phyloP scores from a whole-genome alignment of 2,797 vertebrate genomes.

The Pangasius mekongensis region DNA sequence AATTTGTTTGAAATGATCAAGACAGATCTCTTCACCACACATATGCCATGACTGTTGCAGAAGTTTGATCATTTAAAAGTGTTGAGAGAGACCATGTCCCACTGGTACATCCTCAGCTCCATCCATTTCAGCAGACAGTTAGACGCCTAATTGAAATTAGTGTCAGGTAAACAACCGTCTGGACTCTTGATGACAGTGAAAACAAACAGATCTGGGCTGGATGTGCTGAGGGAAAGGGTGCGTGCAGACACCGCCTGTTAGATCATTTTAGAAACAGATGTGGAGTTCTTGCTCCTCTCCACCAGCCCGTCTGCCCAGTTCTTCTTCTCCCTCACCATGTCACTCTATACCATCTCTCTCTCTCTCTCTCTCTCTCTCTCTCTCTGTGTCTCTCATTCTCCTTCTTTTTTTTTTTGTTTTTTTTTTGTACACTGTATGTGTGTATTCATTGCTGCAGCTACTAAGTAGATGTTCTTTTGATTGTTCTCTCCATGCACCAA shows the following conservation, averaged over 20 bases:
- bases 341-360: background rate
- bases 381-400: background rate
- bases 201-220: slow-evolving; percentile 51
- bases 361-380: background rate
- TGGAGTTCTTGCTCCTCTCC: slow-evolving; percentile 44
- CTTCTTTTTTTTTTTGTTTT: background rate
- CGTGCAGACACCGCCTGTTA: slow-evolving; percentile 55
- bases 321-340: background rate
- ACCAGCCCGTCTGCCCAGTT: slow-evolving; percentile 38
- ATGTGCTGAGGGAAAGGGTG: slow-evolving; percentile 55
- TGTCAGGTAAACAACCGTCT: slow-evolving; percentile 56
- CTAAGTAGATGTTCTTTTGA: background rate
- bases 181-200: slow-evolving; percentile 51
- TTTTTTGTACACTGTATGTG: background rate
- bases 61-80: background rate
- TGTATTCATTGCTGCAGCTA: background rate
- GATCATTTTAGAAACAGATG: slow-evolving; percentile 61
- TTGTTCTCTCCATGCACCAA: background rate
- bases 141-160: slow-evolving; percentile 60
- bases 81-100: slow-evolving; percentile 40
- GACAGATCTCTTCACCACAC: background rate
- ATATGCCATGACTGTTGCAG: background rate
- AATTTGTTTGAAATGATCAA: background rate
- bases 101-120: slow-evolving; percentile 37
- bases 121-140: slow-evolving; percentile 58